These are phyloP conservation scores for Panagrolaimus sp. DNA, from an alignment of 1,140 invertebrate genomes.

Conservation along the genomic window DNA sequence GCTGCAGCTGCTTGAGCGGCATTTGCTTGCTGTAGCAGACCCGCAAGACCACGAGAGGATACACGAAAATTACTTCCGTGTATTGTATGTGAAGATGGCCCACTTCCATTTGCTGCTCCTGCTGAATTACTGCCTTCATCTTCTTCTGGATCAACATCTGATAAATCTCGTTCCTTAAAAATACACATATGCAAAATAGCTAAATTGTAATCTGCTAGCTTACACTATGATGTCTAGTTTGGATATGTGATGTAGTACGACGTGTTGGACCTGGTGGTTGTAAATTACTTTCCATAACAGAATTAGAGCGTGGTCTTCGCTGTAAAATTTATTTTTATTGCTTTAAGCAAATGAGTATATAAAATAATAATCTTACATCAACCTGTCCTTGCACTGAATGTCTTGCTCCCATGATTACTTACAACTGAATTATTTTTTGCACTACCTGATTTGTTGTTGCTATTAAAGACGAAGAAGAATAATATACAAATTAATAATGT, in stretches of 20 bases:
- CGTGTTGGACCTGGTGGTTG: neutral
- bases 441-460: too few relatives aligned
- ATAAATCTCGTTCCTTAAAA: too few relatives aligned
- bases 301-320: neutral
- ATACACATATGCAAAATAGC: too few relatives aligned
- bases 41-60: slow-evolving; percentile 16
- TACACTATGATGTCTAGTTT: neutral
- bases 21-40: too few relatives aligned
- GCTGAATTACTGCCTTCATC: too few relatives aligned
- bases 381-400: slow-evolving; percentile 9
- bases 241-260: neutral
- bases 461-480: too few relatives aligned
- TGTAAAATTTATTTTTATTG: neutral
- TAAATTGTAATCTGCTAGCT: too few relatives aligned
- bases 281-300: neutral
- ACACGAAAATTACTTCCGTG: slow-evolving; percentile 10
- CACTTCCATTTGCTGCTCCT: too few relatives aligned
- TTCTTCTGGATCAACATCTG: too few relatives aligned
- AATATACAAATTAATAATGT: too few relatives aligned
- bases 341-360: neutral
- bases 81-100: neutral
- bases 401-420: slow-evolving; percentile 3
- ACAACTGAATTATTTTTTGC: too few relatives aligned
- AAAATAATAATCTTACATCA: neutral
- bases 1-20: too few relatives aligned